Evolutionary conservation across 2,797 vertebrate species (phyloP).

Genomic region (Anas georgica): DNA sequence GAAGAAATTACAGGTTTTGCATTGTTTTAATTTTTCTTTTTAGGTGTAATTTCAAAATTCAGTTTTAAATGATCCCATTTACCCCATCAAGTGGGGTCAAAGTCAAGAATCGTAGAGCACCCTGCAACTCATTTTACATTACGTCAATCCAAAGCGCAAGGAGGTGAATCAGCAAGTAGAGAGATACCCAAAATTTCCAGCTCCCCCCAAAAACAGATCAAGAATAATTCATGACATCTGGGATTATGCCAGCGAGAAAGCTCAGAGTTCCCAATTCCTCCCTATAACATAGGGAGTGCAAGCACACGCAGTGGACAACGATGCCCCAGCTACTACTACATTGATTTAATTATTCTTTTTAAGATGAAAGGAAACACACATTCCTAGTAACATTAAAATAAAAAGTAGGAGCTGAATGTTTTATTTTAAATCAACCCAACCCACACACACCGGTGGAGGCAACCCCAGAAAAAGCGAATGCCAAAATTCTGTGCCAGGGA

Average conservation of each 20-base stretch:
- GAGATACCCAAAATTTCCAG: background rate
- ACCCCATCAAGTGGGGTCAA: background rate
- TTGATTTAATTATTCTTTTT: too few relatives aligned
- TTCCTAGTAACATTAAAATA: background rate
- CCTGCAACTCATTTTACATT: background rate
- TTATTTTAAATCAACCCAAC: too few relatives aligned
- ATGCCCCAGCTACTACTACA: background rate
- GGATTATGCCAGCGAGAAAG: background rate
- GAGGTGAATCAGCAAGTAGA: background rate
- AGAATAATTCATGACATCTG: background rate
- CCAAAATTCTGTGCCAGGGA: background rate
- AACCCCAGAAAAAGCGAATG: background rate
- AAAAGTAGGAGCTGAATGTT: too few relatives aligned
- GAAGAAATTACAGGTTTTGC: background rate
- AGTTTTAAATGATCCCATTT: background rate
- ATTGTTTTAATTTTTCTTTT: background rate
- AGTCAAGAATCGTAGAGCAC: background rate
- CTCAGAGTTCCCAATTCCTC: background rate
- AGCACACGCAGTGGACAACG: fast-evolving
- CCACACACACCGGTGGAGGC: too few relatives aligned
- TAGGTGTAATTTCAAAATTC: background rate
- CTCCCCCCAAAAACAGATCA: background rate
- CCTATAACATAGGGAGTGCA: background rate
- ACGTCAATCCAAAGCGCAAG: background rate
- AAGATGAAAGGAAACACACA: background rate